A percentile compares a stretch with the other conserved stretches of the same genome.
phyloP scores from a whole-genome alignment of 2,797 vertebrate genomes.

The Vireo griseus region DNA sequence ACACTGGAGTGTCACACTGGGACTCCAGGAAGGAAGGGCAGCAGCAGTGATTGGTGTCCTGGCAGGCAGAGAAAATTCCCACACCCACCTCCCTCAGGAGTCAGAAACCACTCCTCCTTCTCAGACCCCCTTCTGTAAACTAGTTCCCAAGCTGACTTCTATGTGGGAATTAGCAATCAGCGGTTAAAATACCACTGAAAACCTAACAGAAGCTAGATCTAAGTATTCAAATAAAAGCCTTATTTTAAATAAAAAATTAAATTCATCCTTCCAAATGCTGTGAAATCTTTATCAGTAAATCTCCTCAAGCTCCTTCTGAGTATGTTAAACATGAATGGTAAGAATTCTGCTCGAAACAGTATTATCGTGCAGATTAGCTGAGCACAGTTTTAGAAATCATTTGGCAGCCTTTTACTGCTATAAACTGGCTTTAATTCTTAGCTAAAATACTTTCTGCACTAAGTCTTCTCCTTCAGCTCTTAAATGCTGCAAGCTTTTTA shows the following conservation, averaged over 20 bases:
- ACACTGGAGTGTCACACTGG: accelerated
- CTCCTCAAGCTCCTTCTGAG: conserved; percentile 1
- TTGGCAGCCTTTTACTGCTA: conserved; percentile 18
- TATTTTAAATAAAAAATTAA: conserved; percentile 9
- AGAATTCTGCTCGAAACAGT: conserved; percentile 30
- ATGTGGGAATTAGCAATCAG: neutral
- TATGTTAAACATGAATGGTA: conserved; percentile 36
- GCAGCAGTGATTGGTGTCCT: accelerated
- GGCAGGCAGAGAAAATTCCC: neutral
- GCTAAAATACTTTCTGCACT: conserved; percentile 1
- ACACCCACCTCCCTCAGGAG: neutral
- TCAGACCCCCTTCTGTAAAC: neutral
- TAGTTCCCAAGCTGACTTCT: neutral
- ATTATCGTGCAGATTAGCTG: conserved; percentile 41
- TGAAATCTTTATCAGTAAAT: conserved; percentile 47
- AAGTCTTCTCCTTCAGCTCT: conserved; percentile 14
- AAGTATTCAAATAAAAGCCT: conserved; percentile 21
- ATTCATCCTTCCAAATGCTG: conserved; percentile 10
- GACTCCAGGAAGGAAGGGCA: neutral
- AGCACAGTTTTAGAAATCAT: conserved; percentile 32
- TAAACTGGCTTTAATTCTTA: conserved; percentile 49
- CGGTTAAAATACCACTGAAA: conserved; percentile 4
- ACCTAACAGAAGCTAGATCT: neutral
- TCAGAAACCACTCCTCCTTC: neutral
- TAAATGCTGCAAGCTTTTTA: conserved; percentile 14